phyloP scores from a whole-genome alignment of 2,888 invertebrate genomes.

The Eupelmus urozonus region DNA sequence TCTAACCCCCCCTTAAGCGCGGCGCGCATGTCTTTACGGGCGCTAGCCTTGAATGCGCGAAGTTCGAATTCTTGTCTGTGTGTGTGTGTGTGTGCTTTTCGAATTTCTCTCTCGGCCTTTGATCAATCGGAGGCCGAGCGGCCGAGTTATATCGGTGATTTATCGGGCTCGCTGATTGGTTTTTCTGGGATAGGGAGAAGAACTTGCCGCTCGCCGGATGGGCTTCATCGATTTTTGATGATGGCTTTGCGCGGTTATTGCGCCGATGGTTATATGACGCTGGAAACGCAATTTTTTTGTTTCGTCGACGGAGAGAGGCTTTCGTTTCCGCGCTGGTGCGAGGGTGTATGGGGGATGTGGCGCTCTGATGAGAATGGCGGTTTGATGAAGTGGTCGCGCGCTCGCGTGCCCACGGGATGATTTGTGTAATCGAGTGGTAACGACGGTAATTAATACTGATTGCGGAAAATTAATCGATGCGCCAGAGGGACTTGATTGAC shows the following conservation, averaged over 20 bases:
- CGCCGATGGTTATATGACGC: not conserved
- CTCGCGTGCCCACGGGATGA: not conserved
- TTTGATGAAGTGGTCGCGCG: slow-evolving; percentile 1
- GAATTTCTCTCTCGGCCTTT: slow-evolving; percentile 49
- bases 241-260: not conserved
- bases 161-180: slow-evolving; percentile 39
- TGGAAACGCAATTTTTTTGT: not conserved
- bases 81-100: not conserved
- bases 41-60: slow-evolving; percentile 33
- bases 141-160: slow-evolving; percentile 39
- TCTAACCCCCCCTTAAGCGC: not conserved
- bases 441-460: not conserved
- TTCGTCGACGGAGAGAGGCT: not conserved
- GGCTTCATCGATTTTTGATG: slow-evolving; percentile 29
- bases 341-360: not conserved
- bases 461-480: not conserved
- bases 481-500: too few species aligned
- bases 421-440: slow-evolving; percentile 8
- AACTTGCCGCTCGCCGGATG: not conserved
- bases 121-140: too few species aligned
- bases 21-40: slow-evolving; percentile 25
- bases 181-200: slow-evolving; percentile 12
- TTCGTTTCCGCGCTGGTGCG: too few species aligned
- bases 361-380: not conserved
- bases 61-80: slow-evolving; percentile 31